A percentile compares a stretch with the other conserved stretches of the same genome.
These are phyloP conservation scores for Actias luna DNA, from an alignment of 2,888 invertebrate genomes.

Conservation along the genomic window DNA sequence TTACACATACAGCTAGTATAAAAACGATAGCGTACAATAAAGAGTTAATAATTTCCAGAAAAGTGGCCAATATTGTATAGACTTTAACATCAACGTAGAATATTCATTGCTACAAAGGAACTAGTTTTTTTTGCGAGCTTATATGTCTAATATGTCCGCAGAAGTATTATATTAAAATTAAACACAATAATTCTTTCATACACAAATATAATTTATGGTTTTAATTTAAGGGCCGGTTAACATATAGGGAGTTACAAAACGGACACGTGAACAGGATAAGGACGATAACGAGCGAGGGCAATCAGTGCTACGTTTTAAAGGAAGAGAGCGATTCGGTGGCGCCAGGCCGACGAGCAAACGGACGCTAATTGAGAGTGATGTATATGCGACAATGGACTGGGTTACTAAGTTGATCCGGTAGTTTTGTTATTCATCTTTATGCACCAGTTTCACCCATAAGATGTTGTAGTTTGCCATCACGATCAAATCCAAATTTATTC, in stretches of 20 bases:
- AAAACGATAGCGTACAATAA: too few species aligned
- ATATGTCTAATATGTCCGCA: too few species aligned
- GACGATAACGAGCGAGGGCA: conserved; percentile 63
- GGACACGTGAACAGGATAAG: conserved; percentile 54
- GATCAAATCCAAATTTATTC: neutral
- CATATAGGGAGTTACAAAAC: neutral
- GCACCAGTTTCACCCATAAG: neutral
- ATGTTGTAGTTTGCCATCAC: neutral
- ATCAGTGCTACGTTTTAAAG: conserved; percentile 62
- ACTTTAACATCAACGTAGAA: too few species aligned
- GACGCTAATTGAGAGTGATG: conserved; percentile 13
- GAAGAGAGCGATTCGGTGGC: conserved; percentile 63
- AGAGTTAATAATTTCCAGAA: too few species aligned
- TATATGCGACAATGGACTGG: conserved; percentile 12
- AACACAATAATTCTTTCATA: neutral
- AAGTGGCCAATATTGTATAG: too few species aligned
- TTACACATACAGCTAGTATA: too few species aligned
- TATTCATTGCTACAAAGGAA: too few species aligned
- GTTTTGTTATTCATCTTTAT: conserved; percentile 4
- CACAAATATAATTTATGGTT: neutral
- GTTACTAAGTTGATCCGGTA: conserved; percentile 11
- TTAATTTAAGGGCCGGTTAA: neutral
- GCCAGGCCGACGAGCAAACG: conserved; percentile 40
- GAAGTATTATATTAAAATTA: too few species aligned
- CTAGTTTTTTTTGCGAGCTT: too few species aligned